Conservation (phyloP, 2,113 vertebrate species). For the Nansenia antarctica region DNA sequence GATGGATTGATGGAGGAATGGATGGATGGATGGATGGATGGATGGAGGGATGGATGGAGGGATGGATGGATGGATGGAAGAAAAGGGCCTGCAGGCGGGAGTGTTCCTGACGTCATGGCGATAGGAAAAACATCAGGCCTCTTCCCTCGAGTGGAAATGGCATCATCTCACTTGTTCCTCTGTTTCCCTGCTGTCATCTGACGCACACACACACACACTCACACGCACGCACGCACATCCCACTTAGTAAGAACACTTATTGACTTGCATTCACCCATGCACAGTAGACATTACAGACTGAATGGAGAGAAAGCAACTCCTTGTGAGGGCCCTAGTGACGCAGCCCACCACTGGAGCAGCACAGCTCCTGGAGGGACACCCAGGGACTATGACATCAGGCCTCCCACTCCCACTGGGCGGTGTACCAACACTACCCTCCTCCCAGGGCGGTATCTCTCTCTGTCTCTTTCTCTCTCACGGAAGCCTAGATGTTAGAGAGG, state of each 20-base stretch:
- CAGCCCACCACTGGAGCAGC: too few relatives aligned
- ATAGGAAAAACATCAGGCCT: background rate
- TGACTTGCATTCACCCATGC: too few relatives aligned
- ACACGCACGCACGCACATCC: background rate
- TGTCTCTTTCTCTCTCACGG: too few relatives aligned
- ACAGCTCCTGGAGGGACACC: too few relatives aligned
- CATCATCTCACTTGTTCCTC: background rate
- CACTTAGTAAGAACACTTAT: background rate
- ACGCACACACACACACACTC: background rate
- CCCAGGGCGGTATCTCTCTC: too few relatives aligned
- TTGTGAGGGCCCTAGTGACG: too few relatives aligned
- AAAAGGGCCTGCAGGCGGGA: background rate
- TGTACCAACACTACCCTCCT: too few relatives aligned
- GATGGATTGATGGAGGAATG: constrained; percentile 11
- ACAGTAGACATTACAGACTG: too few relatives aligned
- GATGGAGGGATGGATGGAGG: constrained; percentile 14
- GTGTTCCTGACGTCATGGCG: background rate
- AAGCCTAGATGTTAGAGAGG: too few relatives aligned
- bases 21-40: background rate
- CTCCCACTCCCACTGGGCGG: too few relatives aligned
- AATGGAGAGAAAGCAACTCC: too few relatives aligned
- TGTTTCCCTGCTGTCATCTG: background rate
- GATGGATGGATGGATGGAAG: background rate
- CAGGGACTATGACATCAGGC: too few relatives aligned
- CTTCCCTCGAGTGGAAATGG: background rate